Base-by-base conservation (phyloP, 2,797 vertebrate genomes). In the Nannoperca obscura region DNA sequence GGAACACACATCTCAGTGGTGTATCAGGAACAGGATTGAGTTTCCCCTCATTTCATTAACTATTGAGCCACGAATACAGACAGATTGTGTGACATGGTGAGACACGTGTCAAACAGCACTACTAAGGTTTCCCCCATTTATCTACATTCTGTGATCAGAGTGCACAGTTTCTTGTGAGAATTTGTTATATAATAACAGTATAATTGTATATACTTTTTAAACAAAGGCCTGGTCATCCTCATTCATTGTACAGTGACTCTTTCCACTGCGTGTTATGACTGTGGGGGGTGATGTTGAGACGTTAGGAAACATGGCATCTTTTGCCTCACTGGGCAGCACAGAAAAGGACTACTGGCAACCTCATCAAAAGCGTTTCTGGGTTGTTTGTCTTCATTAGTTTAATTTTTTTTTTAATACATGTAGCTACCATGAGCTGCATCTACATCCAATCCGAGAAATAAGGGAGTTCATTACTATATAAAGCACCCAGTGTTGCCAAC, bases 291-390 rank as follows among this genome's bases (percentile, higher is more conserved):
- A 71, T 66, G 76, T 10, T 78, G 64, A 74, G 85, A 76, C 36
- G 68, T 66, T 55, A 66, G 44, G 80, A 81, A 89, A 82, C 79
- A 86, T 84, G 76, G 61, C 74, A 46, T 78, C 46, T 73, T 89
- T 79, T 76, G 60, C 62, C 17, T 83, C 73, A 83, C 7, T 62
- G 64, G 40, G 38, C 22, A 86, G 46, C 24, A 61, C 15, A 62
- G 67, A 22, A 17, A 44, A 69, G 3, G 30, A 59, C 44, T 55
- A 59, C 32, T 15, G 22, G 54, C 55, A 69, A 12, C 59, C 68
- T 55, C 22, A 30, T 36, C 1, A 38, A 44, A 53, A 3, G 7
- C 38, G 46, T 11, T 17, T 40, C 22, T 13, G 4, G 22, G 13
- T 30, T n/a, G 4, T n/a, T 15, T 57, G 7, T 52, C n/a, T 32